Evolutionary conservation across 1,140 invertebrate species (phyloP), one percentile per base, ranked within the genome.

Genomic region (Dryas iulia): DNA sequence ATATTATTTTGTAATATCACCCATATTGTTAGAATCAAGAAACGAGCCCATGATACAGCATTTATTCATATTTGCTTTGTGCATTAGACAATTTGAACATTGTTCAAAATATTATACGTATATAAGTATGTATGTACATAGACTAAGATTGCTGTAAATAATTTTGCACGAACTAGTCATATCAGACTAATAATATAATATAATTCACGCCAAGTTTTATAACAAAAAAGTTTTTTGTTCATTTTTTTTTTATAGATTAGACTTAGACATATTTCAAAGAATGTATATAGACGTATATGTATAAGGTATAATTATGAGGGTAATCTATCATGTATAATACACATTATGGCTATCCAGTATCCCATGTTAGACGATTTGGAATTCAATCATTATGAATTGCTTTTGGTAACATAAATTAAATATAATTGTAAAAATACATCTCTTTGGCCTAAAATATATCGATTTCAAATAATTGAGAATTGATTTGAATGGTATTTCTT

Each of bases 81-180:
- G 39, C 39, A 21, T 47, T 47, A 18, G 14, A 47, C 18, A 21
- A 47, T 18, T 3, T 21, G 39, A 47, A 47, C 39, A 47, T 18
- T 21, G 6, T 47, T 21, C 39, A 18, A 47, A 47, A 18, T 21
- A 47, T 18, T 8, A 25, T 54, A 56, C 21, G 18, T 63, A 54
- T n/a, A 21, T 23, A 31, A 25, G 30, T 57, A 52, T 56, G 26
- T 30, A 56, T 70, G 68, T 59, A 64, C 59, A 64, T 70, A 70
- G 56, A 10, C 31, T 60, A 64, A 23, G 21, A 71, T 66, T 21
- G 84, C 83, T 88, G 84, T 88, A 88, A 77, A 88, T 86, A 88
- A 77, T 81, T 84, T 84, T 82, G 82, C 84, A 86, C 80, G 68
- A 79, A 76, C 71, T 86, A 85, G 80, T 81, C 84, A 85, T 84